phyloP scores from a whole-genome alignment of 2,888 invertebrate genomes.

The Tigriopus californicus region DNA sequence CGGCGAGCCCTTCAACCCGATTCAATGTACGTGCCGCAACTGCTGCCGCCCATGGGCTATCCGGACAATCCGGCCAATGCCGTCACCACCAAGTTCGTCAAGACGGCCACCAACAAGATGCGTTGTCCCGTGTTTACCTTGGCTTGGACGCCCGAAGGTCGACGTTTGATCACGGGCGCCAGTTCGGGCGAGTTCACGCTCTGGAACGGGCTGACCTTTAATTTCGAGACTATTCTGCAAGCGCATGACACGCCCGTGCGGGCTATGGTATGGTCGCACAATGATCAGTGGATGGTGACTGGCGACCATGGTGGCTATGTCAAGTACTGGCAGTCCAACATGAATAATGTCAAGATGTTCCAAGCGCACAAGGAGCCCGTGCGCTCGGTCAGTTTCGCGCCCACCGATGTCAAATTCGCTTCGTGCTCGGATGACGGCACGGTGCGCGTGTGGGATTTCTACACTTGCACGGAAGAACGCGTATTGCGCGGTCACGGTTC shows the following conservation, averaged over 20 bases:
- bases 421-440: constrained; percentile 99
- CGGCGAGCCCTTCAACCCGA: constrained; percentile 79
- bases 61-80: constrained; percentile 91
- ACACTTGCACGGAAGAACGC: constrained; percentile 84
- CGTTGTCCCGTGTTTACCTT: constrained; percentile 96
- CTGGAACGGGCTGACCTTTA: constrained; percentile 99
- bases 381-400: constrained; percentile 97
- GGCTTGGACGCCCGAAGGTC: constrained; percentile 98
- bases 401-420: constrained; percentile 93
- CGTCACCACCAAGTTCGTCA: constrained; percentile 74
- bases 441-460: constrained; percentile 95
- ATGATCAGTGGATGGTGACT: constrained; percentile 98
- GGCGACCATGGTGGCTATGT: constrained; percentile 97
- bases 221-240: constrained; percentile 97
- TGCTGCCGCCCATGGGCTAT: constrained; percentile 83
- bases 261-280: constrained; percentile 98
- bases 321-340: constrained; percentile 99
- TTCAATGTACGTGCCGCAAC: constrained; percentile 76
- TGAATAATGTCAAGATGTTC: constrained; percentile 99
- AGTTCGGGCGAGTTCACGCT: constrained; percentile 98
- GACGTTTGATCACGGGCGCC: constrained; percentile 90
- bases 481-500: constrained; percentile 65
- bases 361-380: constrained; percentile 99
- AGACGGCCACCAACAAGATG: constrained; percentile 99
- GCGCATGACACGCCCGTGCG: constrained; percentile 40